A percentile compares a stretch with the other conserved stretches of the same genome.
These are phyloP conservation scores for Tachystola acroxantha DNA, from an alignment of 2,888 invertebrate genomes.

Conservation along the genomic window DNA sequence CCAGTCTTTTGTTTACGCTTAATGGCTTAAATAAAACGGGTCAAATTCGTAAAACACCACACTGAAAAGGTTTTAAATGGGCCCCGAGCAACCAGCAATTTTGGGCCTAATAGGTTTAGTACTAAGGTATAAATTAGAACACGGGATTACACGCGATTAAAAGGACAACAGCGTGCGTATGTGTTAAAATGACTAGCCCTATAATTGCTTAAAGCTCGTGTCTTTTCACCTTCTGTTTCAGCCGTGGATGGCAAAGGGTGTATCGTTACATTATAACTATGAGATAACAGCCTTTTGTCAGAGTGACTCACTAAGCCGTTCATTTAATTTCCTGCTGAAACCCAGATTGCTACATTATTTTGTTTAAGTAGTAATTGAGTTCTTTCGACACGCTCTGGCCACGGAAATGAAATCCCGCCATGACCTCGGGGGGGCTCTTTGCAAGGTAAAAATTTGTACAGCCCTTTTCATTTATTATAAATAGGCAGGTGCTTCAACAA, in stretches of 20 bases:
- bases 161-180: slow-evolving; percentile 43
- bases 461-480: background rate
- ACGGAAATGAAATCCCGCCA: slow-evolving; percentile 61
- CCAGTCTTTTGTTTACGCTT: slow-evolving; percentile 73
- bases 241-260: slow-evolving; percentile 42
- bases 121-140: slow-evolving; percentile 51
- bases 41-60: slow-evolving; percentile 66
- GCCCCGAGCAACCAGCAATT: slow-evolving; percentile 34
- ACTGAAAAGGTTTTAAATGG: slow-evolving; percentile 57
- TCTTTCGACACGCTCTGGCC: slow-evolving; percentile 64
- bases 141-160: slow-evolving; percentile 39
- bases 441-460: background rate
- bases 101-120: slow-evolving; percentile 38
- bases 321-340: slow-evolving; percentile 73
- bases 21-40: slow-evolving; percentile 76
- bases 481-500: background rate
- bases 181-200: slow-evolving; percentile 49
- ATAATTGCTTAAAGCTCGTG: slow-evolving; percentile 53
- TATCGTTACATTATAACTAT: slow-evolving; percentile 61
- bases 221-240: slow-evolving; percentile 52
- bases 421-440: slow-evolving; percentile 21
- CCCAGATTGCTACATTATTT: slow-evolving; percentile 64
- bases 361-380: slow-evolving; percentile 72
- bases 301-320: slow-evolving; percentile 55
- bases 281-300: slow-evolving; percentile 62